Conservation (phyloP, 1,140 invertebrate genomes). For the Brachionus rotundiformis region DNA sequence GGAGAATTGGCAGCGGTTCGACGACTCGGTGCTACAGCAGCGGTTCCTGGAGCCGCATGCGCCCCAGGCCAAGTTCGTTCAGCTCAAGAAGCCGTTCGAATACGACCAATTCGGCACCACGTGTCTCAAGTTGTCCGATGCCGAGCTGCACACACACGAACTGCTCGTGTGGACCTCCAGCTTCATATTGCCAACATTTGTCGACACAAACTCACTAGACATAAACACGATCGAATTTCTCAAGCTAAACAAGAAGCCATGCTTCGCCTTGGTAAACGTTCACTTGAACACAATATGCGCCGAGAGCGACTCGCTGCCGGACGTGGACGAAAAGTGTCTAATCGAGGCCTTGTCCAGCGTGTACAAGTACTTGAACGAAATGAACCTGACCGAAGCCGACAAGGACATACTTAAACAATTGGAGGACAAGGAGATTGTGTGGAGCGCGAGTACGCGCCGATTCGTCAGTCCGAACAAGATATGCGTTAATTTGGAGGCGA, state of each 20-base stretch:
- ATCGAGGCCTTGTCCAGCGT: not conserved
- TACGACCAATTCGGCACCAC: not conserved
- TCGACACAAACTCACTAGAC: not conserved
- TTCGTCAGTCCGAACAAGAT: conserved; percentile 20
- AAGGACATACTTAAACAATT: conserved; percentile 46
- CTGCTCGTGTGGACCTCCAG: conserved; percentile 10
- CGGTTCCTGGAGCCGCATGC: conserved; percentile 24
- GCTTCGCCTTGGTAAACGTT: conserved; percentile 5
- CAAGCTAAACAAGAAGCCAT: conserved; percentile 41
- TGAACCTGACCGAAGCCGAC: conserved; percentile 7
- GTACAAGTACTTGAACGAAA: conserved; percentile 39
- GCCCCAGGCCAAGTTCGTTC: not conserved
- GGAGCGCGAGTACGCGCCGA: not conserved
- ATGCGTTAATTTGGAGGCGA: not conserved
- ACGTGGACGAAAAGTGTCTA: not conserved
- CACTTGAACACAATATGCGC: conserved; percentile 30
- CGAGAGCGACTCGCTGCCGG: not conserved
- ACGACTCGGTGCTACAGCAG: conserved; percentile 24
- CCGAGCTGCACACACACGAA: not conserved
- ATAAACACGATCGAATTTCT: conserved; percentile 44
- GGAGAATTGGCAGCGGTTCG: conserved; percentile 34
- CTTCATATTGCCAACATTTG: conserved; percentile 36
- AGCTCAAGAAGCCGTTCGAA: conserved; percentile 5
- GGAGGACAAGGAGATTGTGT: conserved; percentile 40
- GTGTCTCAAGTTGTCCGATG: conserved; percentile 35